These are phyloP conservation scores for Boulengeromyrus knoepffleri DNA, from an alignment of 2,113 vertebrate genomes.

Conservation along the genomic window DNA sequence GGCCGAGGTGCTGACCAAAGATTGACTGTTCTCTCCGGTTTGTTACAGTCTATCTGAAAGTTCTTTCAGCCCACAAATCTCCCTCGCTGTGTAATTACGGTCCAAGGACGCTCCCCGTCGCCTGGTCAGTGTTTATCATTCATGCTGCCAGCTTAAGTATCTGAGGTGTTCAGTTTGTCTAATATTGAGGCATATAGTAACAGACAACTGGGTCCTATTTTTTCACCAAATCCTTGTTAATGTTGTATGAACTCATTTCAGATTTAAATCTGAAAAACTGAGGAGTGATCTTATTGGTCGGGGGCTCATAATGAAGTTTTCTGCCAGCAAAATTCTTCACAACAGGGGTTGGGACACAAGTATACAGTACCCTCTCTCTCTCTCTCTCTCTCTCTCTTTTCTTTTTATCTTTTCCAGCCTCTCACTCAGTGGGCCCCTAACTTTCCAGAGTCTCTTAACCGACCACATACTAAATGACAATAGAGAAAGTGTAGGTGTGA, in stretches of 20 bases:
- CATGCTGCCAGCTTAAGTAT: not conserved
- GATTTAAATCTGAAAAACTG: not conserved
- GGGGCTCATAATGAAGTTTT: slow-evolving; percentile 25
- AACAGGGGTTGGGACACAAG: not conserved
- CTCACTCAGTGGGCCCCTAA: not conserved
- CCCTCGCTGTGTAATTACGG: not conserved
- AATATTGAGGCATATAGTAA: not conserved
- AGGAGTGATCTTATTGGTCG: slow-evolving; percentile 1
- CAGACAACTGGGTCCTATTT: not conserved
- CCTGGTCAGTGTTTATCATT: not conserved
- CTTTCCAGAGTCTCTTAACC: not conserved
- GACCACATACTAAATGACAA: not conserved
- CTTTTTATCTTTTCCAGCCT: not conserved
- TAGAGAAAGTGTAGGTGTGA: not conserved
- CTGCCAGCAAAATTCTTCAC: not conserved
- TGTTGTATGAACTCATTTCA: not conserved
- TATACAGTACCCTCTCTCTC: not conserved
- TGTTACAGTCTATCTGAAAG: not conserved
- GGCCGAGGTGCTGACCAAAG: slow-evolving; percentile 7
- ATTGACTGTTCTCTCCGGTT: not conserved
- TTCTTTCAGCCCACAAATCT: not conserved
- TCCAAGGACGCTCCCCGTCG: not conserved
- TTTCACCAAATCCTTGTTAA: not conserved
- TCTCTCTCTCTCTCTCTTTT: not conserved
- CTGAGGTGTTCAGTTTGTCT: not conserved